Conservation (phyloP, 2,888 invertebrate species). For the Chaitophorus viminalis region DNA sequence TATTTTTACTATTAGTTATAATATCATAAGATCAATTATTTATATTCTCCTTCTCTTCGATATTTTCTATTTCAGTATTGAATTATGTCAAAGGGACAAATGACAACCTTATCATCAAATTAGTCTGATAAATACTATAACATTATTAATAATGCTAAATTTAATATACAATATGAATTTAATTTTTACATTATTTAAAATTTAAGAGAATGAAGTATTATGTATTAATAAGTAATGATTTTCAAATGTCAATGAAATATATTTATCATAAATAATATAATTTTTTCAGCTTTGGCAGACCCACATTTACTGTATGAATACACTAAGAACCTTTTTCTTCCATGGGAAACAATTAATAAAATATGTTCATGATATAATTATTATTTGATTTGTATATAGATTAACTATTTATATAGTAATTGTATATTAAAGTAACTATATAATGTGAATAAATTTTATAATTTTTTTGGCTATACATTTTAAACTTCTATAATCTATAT, state of each 20-base stretch:
- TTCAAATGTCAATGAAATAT: neutral
- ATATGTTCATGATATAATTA: conserved; percentile 13
- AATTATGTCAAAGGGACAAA: neutral
- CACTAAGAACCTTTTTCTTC: neutral
- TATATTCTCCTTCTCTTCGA: neutral
- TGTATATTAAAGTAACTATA: conserved; percentile 13
- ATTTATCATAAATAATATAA: neutral
- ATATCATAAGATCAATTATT: too few relatives aligned
- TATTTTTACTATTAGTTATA: too few relatives aligned
- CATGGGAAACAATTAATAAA: conserved; percentile 53
- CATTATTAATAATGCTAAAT: neutral
- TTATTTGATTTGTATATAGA: neutral
- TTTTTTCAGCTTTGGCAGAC: conserved; percentile 19
- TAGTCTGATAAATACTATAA: neutral
- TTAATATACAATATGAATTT: neutral
- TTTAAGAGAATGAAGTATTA: too few relatives aligned
- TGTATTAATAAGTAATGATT: too few relatives aligned
- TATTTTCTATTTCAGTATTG: neutral
- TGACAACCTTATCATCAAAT: neutral
- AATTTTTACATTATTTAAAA: too few relatives aligned
- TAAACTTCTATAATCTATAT: neutral
- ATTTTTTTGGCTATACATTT: conserved; percentile 31
- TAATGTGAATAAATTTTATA: neutral
- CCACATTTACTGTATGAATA: conserved; percentile 32
- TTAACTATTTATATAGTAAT: neutral